Evolutionary conservation across 2,797 vertebrate species (phyloP), one percentile per base, ranked within the genome.

Genomic region (Staurois parvus): DNA sequence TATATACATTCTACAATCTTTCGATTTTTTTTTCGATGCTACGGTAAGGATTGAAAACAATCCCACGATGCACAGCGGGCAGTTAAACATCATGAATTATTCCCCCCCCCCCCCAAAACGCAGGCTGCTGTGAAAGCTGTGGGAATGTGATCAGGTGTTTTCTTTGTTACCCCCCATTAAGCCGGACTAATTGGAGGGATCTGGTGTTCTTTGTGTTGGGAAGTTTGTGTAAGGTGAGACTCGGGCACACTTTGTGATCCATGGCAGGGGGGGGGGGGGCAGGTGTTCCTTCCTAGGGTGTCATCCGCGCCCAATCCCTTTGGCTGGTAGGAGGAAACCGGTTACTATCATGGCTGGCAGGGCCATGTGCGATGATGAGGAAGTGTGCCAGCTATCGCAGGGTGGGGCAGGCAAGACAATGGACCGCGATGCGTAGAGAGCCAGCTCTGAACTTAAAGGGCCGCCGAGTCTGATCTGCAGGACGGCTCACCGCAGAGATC

Each of bases 321-420:
- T 21, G 19, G 30, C 32, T 26, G 26, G 40, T 21, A 21, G 8
- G 45, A 59, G 64, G 30, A 24, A 67, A 21, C 28, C 29, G 26
- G 64, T 32, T 34, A 30, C 66, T 48, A 48, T 81, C 79, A 81
- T 81, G 84, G 84, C 84, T 81, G 84, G 72, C 78, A 76, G 17
- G 76, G 84, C 84, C 79, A 85, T 85, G 84, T 85, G 84, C 72
- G 40, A 42, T 45, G n/a, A 59, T 34, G 66, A 72, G 84, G 72
- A 85, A 85, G 77, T 70, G 37, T 56, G 45, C 68, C 64, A 40
- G 59, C 52, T 30, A 28, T 24, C n/a, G 52, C 52, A 62, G 84
- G 84, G 84, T 85, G 84, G 26, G 78, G 84, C 78, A 76, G 56
- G 34, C 15, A 74, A 66, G 52, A 85, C 84, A 85, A 85, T 81